These are phyloP conservation scores for Portunus trituberculatus DNA, from an alignment of 1,140 invertebrate genomes.

Conservation along the genomic window DNA sequence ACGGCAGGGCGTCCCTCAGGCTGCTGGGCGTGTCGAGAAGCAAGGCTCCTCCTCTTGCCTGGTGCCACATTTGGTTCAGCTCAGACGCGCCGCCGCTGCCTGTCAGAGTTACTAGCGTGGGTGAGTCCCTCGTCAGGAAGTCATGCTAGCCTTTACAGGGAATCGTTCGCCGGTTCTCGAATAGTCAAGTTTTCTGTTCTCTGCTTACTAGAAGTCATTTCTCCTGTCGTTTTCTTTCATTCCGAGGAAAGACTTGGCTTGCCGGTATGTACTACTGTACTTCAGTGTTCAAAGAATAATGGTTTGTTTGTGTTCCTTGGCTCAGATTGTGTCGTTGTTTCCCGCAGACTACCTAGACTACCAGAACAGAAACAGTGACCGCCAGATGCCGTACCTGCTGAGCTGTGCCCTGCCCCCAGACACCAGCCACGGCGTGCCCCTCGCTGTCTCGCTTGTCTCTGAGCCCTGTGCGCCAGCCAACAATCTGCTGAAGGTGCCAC, in stretches of 20 bases:
- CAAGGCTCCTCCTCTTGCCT: not conserved
- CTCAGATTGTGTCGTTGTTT: too few relatives aligned
- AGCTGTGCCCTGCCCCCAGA: not conserved
- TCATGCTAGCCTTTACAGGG: not conserved
- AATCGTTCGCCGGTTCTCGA: not conserved
- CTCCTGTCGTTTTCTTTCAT: too few relatives aligned
- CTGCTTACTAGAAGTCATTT: not conserved
- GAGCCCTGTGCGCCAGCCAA: not conserved
- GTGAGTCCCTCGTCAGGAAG: not conserved
- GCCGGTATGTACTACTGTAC: too few relatives aligned
- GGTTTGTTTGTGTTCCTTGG: too few relatives aligned
- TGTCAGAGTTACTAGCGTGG: not conserved
- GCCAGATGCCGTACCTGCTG: conserved; percentile 36
- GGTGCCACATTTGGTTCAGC: conserved; percentile 35
- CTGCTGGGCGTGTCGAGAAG: not conserved
- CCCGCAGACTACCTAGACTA: conserved; percentile 16
- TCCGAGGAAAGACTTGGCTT: too few relatives aligned
- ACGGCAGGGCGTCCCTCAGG: not conserved
- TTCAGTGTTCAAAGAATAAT: too few relatives aligned
- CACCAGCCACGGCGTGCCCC: not conserved
- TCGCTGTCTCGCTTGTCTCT: not conserved
- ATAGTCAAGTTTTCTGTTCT: not conserved
- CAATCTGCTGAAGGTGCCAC: not conserved
- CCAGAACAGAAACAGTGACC: not conserved
- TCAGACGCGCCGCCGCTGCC: not conserved